Conservation (phyloP, 23 tunicate genomes). For the Diplosoma virens region DNA sequence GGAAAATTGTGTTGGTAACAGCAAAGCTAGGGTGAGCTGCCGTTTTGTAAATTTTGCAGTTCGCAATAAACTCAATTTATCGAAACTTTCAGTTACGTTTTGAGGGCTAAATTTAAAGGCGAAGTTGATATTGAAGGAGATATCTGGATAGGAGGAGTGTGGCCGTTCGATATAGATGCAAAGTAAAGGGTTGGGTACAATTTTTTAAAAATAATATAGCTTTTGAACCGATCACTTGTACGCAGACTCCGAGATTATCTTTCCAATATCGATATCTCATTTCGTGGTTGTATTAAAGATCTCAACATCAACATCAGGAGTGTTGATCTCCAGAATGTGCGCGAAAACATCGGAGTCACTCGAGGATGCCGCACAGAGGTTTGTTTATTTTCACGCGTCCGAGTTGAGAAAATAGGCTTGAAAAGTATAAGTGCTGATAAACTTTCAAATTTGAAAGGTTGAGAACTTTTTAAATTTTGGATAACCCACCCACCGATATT, state of each 20-base stretch:
- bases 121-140: conserved; percentile 47
- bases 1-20: conserved; percentile 15
- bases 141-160: conserved; percentile 76
- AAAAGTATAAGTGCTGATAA: too few species aligned
- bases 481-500: too few species aligned
- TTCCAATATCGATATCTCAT: conserved; percentile 34
- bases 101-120: neutral
- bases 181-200: conserved; percentile 33
- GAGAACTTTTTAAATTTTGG: too few species aligned
- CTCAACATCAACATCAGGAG: conserved; percentile 35
- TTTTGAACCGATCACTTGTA: neutral
- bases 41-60: neutral
- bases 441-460: too few species aligned
- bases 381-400: too few species aligned
- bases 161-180: conserved; percentile 35
- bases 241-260: conserved; percentile 1
- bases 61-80: too few species aligned
- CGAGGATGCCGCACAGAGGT: conserved; percentile 72
- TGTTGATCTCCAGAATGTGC: conserved; percentile 39
- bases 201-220: neutral
- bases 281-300: conserved; percentile 62
- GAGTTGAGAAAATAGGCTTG: too few species aligned
- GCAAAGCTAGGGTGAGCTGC: conserved; percentile 16
- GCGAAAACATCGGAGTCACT: conserved; percentile 70
- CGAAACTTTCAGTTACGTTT: neutral